phyloP scores from a whole-genome alignment of 2,888 invertebrate genomes.

The Volucella inflata region DNA sequence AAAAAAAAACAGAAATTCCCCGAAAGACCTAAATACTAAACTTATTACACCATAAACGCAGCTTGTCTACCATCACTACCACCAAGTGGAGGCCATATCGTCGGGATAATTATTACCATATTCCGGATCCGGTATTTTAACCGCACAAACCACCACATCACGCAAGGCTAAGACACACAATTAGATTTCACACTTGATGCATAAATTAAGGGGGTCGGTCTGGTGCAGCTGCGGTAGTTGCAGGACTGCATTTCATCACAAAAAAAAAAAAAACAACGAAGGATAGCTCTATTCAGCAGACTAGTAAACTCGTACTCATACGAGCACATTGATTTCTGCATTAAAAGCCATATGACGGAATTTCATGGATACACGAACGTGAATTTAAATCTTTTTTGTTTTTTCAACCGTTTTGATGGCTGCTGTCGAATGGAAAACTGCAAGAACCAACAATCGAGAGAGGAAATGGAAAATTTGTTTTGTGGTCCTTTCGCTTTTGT shows the following conservation, averaged over 20 bases:
- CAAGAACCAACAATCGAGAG: constrained; percentile 31
- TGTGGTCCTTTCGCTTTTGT: constrained; percentile 48
- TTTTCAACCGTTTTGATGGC: constrained; percentile 12
- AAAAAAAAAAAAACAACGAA: constrained; percentile 13
- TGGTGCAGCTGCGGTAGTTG: constrained; percentile 2
- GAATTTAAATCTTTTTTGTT: constrained; percentile 16
- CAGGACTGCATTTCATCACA: not conserved
- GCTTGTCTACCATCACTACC: not conserved
- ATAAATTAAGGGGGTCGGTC: constrained; percentile 48
- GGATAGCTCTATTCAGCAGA: not conserved
- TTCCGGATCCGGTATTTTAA: constrained; percentile 26
- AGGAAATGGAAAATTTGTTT: constrained; percentile 63
- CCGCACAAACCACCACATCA: constrained; percentile 31
- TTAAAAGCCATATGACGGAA: constrained; percentile 22
- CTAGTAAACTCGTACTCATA: not conserved
- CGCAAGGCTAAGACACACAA: constrained; percentile 37
- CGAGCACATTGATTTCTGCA: constrained; percentile 7
- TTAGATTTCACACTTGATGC: constrained; percentile 58
- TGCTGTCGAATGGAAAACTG: not conserved
- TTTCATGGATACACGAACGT: constrained; percentile 26
- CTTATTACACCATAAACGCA: not conserved
- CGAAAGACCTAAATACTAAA: not conserved
- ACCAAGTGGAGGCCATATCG: not conserved
- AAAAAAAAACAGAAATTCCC: not conserved
- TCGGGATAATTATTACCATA: constrained; percentile 19